A percentile compares a stretch with the other conserved stretches of the same genome.
Evolutionary conservation across 2,797 vertebrate species (phyloP).

Genomic region (Perodicticus potto): DNA sequence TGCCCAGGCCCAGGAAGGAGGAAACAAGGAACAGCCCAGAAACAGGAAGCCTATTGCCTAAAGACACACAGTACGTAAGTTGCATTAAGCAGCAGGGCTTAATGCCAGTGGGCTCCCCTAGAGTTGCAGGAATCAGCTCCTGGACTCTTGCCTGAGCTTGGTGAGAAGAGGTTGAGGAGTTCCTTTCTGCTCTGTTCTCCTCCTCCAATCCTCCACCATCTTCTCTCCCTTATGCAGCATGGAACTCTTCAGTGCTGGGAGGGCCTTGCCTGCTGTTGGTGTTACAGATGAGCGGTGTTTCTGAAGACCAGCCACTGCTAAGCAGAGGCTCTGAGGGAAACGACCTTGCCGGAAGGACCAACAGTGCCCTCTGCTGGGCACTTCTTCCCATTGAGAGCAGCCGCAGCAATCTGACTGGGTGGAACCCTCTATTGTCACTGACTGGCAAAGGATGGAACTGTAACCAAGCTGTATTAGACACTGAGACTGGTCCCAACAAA

Average conservation of each 20-base stretch:
- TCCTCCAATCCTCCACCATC: neutral
- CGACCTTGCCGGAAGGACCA: neutral
- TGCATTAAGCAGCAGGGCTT: too few relatives aligned
- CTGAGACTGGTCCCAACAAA: accelerated
- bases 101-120: neutral
- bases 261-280: neutral
- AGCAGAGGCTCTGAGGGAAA: neutral
- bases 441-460: neutral
- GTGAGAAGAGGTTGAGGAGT: neutral
- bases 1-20: neutral
- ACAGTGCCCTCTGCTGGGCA: neutral
- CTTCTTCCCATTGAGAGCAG: neutral
- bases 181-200: neutral
- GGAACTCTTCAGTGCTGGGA: neutral
- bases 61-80: neutral
- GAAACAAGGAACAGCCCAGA: neutral
- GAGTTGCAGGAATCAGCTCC: neutral
- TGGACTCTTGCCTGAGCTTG: too few relatives aligned
- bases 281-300: neutral
- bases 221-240: neutral
- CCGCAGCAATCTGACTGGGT: accelerated
- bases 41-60: neutral
- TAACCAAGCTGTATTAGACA: neutral
- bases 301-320: neutral
- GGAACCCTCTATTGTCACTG: neutral